Conservation (phyloP, 2,113 vertebrate species). For the Sapajus apella region DNA sequence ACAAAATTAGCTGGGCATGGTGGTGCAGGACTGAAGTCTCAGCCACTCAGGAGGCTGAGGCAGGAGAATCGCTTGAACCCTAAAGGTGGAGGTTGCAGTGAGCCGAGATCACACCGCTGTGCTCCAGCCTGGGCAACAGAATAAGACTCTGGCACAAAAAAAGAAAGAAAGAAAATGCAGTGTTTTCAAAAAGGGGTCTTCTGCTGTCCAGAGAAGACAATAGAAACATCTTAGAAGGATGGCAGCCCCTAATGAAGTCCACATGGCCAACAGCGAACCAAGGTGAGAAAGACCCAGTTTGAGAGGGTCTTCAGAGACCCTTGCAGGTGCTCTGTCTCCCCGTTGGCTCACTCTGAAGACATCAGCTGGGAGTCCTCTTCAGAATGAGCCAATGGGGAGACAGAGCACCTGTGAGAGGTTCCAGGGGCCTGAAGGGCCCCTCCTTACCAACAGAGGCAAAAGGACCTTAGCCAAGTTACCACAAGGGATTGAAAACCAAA, state of each 20-base stretch:
- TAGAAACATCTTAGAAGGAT: background rate
- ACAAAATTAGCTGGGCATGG: too few species aligned
- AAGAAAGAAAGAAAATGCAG: background rate
- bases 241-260: too few species aligned
- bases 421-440: background rate
- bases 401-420: background rate
- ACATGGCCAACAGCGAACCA: background rate
- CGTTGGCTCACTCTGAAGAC: too few species aligned
- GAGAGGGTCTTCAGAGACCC: background rate
- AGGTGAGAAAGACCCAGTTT: background rate
- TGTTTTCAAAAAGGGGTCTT: background rate
- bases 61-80: too few species aligned
- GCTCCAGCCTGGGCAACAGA: too few species aligned
- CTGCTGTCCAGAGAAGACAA: background rate
- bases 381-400: background rate
- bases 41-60: too few species aligned
- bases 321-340: too few species aligned
- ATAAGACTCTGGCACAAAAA: too few species aligned
- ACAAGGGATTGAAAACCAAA: background rate
- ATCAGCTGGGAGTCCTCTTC: background rate
- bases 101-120: too few species aligned
- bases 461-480: background rate
- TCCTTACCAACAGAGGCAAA: background rate
- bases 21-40: too few species aligned
- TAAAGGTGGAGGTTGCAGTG: too few species aligned